phyloP scores from a whole-genome alignment of 2,113 vertebrate species.

The Spea bombifrons region DNA sequence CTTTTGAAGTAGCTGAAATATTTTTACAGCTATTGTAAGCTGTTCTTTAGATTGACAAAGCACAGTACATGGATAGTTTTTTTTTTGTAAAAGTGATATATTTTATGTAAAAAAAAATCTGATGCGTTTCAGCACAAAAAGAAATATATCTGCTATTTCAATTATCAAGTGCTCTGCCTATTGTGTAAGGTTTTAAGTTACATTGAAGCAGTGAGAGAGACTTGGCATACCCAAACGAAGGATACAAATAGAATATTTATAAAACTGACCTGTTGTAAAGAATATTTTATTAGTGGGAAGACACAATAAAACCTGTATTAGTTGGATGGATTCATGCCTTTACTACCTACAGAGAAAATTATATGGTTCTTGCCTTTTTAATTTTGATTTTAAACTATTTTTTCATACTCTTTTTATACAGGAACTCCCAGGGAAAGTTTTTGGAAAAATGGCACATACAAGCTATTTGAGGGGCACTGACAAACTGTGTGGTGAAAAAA shows the following conservation, averaged over 20 bases:
- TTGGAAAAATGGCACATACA: too few species aligned
- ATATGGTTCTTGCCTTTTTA: too few species aligned
- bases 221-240: background rate
- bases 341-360: too few species aligned
- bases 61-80: background rate
- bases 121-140: background rate
- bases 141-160: background rate
- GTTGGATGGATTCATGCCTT: too few species aligned
- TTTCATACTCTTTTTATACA: too few species aligned
- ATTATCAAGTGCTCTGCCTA: background rate
- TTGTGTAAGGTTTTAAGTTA: background rate
- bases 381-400: too few species aligned
- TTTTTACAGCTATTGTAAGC: constrained; percentile 36
- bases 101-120: background rate
- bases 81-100: constrained; percentile 15
- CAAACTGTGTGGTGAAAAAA: too few species aligned
- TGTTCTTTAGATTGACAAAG: constrained; percentile 17
- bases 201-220: background rate
- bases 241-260: background rate
- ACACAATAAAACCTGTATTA: background rate
- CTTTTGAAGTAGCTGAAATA: constrained; percentile 36
- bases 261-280: background rate
- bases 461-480: too few species aligned
- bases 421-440: too few species aligned
- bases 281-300: background rate